Conservation (phyloP, 1,140 invertebrate species). For the Zaprionus capensis region DNA sequence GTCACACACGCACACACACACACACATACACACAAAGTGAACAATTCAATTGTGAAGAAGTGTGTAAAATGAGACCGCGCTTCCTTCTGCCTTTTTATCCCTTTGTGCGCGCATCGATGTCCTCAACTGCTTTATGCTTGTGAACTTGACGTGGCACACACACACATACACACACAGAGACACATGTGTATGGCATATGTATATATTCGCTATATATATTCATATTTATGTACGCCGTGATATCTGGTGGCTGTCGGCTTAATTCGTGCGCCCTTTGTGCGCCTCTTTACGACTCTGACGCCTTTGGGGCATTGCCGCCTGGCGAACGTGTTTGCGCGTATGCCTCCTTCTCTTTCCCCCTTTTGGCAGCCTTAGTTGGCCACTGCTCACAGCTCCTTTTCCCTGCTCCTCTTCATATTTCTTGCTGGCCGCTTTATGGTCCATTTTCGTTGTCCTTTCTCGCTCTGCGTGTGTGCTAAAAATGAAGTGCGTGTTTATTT, state of each 20-base stretch:
- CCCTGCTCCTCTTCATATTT: conserved; percentile 30
- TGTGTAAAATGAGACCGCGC: conserved; percentile 66
- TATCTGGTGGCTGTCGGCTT: conserved; percentile 46
- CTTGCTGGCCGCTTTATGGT: conserved; percentile 57
- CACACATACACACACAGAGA: conserved; percentile 9
- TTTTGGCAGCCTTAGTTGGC: neutral
- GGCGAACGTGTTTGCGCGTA: conserved; percentile 47
- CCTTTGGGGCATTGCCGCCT: conserved; percentile 39
- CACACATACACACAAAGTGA: conserved; percentile 7
- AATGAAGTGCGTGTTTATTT: conserved; percentile 77
- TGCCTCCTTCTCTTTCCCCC: neutral
- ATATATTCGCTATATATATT: conserved; percentile 10
- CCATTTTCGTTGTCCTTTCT: conserved; percentile 28
- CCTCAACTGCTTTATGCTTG: conserved; percentile 63
- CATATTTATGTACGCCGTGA: conserved; percentile 30
- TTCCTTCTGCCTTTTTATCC: conserved; percentile 53
- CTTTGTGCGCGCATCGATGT: conserved; percentile 50
- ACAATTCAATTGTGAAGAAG: conserved; percentile 54
- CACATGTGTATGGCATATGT: neutral
- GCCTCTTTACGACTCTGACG: conserved; percentile 74
- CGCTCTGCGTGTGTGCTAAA: conserved; percentile 13
- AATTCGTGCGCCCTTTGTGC: conserved; percentile 73
- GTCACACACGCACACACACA: conserved; percentile 35
- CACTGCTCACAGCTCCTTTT: conserved; percentile 5
- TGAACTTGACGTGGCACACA: conserved; percentile 52